Conservation (phyloP, 1,140 invertebrate genomes). For the Drosophila parabipectinata region DNA sequence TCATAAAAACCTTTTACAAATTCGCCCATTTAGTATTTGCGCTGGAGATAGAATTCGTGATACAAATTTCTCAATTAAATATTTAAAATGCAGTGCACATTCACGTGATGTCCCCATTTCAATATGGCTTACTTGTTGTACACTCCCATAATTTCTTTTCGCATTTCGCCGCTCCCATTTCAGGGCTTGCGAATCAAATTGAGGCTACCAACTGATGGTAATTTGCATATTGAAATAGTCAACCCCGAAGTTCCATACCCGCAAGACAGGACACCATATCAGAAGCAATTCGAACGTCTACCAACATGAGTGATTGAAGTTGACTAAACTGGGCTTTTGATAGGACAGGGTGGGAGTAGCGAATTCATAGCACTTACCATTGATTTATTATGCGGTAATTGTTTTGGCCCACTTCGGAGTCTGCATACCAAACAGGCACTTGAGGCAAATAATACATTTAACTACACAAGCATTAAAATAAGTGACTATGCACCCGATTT, state of each 20-base stretch:
- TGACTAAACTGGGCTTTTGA: conserved; percentile 26
- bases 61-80: conserved; percentile 60
- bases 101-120: conserved; percentile 70
- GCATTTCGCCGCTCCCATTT: conserved; percentile 40
- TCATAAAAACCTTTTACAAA: conserved; percentile 13
- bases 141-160: conserved; percentile 23
- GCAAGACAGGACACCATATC: conserved; percentile 10
- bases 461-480: conserved; percentile 58
- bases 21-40: conserved; percentile 30
- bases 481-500: conserved; percentile 35
- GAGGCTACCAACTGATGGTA: conserved; percentile 76
- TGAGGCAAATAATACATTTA: conserved; percentile 65
- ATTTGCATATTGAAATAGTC: conserved; percentile 75
- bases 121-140: conserved; percentile 41
- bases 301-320: conserved; percentile 49
- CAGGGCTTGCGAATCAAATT: conserved; percentile 67
- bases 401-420: conserved; percentile 72
- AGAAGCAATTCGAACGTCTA: conserved; percentile 37
- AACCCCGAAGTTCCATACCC: conserved; percentile 21
- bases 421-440: conserved; percentile 61
- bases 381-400: conserved; percentile 80
- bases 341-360: conserved; percentile 6
- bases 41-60: neutral
- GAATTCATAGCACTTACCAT: conserved; percentile 70
- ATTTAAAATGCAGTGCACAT: conserved; percentile 61